phyloP scores from a whole-genome alignment of 2,888 invertebrate species.

The Pollenia angustigena region DNA sequence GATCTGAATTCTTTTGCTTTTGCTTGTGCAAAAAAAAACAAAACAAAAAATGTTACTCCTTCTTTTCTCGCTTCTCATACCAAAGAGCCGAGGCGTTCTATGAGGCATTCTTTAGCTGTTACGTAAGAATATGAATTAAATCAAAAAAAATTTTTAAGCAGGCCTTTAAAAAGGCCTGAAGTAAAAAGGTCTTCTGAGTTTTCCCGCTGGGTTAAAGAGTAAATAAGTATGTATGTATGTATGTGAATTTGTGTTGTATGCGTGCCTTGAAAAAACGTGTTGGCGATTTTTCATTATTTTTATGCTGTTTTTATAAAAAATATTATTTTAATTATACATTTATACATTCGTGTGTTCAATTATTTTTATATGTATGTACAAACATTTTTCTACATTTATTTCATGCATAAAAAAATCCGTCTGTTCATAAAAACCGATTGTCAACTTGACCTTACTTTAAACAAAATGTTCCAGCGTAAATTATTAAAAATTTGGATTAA shows the following conservation, averaged over 20 bases:
- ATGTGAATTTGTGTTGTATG: conserved; percentile 33
- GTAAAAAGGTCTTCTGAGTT: too few relatives aligned
- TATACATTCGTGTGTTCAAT: conserved; percentile 11
- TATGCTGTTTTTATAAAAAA: conserved; percentile 10
- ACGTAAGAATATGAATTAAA: too few relatives aligned
- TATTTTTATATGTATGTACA: background rate
- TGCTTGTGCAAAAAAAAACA: too few relatives aligned
- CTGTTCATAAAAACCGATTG: conserved; percentile 57
- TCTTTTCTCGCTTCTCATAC: too few relatives aligned
- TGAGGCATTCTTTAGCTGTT: too few relatives aligned
- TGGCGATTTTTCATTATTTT: conserved; percentile 59
- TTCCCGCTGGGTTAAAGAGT: too few relatives aligned
- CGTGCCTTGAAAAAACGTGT: conserved; percentile 62
- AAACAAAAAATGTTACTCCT: too few relatives aligned
- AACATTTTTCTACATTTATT: conserved; percentile 3
- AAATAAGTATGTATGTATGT: background rate
- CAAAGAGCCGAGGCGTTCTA: too few relatives aligned
- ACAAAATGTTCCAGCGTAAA: background rate
- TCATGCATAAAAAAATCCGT: conserved; percentile 24
- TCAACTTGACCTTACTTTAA: conserved; percentile 64
- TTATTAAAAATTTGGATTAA: too few relatives aligned
- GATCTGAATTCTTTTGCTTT: too few relatives aligned
- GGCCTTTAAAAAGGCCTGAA: too few relatives aligned
- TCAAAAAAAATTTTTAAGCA: too few relatives aligned
- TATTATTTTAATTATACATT: conserved; percentile 45